These are phyloP conservation scores for Dolichomitus sp. DNA, from an alignment of 2,888 invertebrate genomes.

Conservation along the genomic window DNA sequence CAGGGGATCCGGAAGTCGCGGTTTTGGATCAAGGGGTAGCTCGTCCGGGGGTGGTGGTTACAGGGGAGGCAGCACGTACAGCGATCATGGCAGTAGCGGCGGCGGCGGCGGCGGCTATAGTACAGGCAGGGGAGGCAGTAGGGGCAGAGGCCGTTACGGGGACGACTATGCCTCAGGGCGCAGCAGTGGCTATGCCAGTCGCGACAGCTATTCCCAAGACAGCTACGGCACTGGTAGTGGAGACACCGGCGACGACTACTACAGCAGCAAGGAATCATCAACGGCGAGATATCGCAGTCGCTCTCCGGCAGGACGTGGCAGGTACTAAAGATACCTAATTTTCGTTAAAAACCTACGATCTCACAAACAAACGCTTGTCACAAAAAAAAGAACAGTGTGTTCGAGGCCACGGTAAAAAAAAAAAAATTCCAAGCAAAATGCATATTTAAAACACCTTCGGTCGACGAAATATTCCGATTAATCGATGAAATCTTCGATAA, in stretches of 20 bases:
- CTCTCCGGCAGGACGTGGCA: slow-evolving; percentile 87
- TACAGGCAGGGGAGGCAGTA: slow-evolving; percentile 82
- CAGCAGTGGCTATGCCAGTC: slow-evolving; percentile 83
- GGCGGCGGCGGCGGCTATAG: slow-evolving; percentile 88
- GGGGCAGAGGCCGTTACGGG: slow-evolving; percentile 83
- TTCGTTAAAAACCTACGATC: slow-evolving; percentile 72
- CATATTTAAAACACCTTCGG: neutral
- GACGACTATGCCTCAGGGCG: slow-evolving; percentile 80
- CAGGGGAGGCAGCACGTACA: slow-evolving; percentile 86
- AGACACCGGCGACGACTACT: slow-evolving; percentile 80
- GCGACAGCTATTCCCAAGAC: slow-evolving; percentile 82
- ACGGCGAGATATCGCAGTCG: slow-evolving; percentile 87
- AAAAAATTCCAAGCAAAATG: slow-evolving; percentile 17
- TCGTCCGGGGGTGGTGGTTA: slow-evolving; percentile 87
- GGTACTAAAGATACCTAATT: slow-evolving; percentile 84
- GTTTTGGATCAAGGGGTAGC: slow-evolving; percentile 85
- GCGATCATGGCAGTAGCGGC: slow-evolving; percentile 87
- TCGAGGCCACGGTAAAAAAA: slow-evolving; percentile 22
- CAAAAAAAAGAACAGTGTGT: neutral
- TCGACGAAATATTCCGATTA: slow-evolving; percentile 48
- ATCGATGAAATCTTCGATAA: slow-evolving; percentile 53
- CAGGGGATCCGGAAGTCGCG: slow-evolving; percentile 87
- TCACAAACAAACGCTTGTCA: slow-evolving; percentile 21
- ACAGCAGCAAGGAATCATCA: slow-evolving; percentile 85
- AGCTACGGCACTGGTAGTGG: slow-evolving; percentile 81